phyloP scores from a whole-genome alignment of 2,113 vertebrate genomes.

The Chloropsis cyanopogon region DNA sequence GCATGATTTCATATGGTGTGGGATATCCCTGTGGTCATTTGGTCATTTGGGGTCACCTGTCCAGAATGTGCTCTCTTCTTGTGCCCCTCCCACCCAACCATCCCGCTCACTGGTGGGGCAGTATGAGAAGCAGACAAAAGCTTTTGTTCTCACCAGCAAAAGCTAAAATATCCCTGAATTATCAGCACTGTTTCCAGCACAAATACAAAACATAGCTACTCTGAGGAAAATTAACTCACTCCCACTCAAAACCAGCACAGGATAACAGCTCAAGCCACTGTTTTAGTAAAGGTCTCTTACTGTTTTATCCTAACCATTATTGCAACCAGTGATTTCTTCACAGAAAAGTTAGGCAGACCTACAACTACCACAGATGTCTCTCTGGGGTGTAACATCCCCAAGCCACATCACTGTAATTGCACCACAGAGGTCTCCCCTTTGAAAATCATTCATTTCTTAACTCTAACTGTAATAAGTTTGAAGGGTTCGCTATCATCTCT shows the following conservation, averaged over 20 bases:
- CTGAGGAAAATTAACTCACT: neutral
- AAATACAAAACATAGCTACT: neutral
- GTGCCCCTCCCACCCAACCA: fast-evolving
- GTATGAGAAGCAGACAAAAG: neutral
- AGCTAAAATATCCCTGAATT: neutral
- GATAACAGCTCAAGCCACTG: neutral
- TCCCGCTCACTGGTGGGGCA: neutral
- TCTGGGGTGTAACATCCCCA: neutral
- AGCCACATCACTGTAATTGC: neutral
- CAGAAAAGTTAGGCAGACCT: neutral
- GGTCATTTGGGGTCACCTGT: neutral
- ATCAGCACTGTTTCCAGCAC: neutral
- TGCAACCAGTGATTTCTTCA: neutral
- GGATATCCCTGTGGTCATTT: neutral
- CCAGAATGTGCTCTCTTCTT: neutral
- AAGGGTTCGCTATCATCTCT: neutral
- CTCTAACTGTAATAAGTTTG: neutral
- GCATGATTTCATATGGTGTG: neutral
- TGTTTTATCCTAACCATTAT: neutral
- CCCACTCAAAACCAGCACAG: neutral
- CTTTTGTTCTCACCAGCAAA: neutral
- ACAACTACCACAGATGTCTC: neutral
- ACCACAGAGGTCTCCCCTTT: neutral
- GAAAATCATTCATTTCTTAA: neutral
- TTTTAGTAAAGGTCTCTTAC: neutral